Evolutionary conservation across 2,113 vertebrate genomes (phyloP).

Genomic region (Centropus unirufus): DNA sequence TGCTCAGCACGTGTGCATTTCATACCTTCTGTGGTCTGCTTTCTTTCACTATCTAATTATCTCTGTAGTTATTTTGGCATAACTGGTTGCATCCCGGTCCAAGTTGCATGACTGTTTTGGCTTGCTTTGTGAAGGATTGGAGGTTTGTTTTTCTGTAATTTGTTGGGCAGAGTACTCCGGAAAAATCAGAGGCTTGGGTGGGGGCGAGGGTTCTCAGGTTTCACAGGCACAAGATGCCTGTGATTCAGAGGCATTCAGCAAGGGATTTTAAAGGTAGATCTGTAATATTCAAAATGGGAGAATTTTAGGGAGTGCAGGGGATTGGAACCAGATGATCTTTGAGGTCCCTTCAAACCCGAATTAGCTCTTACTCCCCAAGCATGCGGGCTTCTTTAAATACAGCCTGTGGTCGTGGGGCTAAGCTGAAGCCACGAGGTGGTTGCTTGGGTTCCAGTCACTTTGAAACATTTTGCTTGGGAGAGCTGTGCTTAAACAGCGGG

Average conservation of each 20-base stretch:
- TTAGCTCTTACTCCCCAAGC: not conserved
- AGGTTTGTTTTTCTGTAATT: slow-evolving; percentile 68
- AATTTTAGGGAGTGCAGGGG: not conserved
- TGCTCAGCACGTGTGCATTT: slow-evolving; percentile 56
- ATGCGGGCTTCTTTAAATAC: not conserved
- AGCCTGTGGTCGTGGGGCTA: accelerated
- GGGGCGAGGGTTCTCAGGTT: slow-evolving; percentile 63
- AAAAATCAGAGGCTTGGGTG: slow-evolving; percentile 66
- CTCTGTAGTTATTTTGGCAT: slow-evolving; percentile 62
- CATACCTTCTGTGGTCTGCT: slow-evolving; percentile 62
- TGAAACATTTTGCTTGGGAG: not conserved
- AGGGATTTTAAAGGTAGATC: slow-evolving; percentile 50
- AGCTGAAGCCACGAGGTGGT: not conserved
- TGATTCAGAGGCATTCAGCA: slow-evolving; percentile 59
- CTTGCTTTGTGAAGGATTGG: slow-evolving; percentile 60
- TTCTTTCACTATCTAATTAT: slow-evolving; percentile 64
- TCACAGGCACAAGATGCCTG: slow-evolving; percentile 53
- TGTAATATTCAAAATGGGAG: not conserved
- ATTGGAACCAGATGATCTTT: too few relatives aligned
- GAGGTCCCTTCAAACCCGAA: not conserved
- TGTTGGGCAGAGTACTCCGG: slow-evolving; percentile 56
- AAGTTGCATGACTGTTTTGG: slow-evolving; percentile 70
- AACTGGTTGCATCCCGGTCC: slow-evolving; percentile 32
- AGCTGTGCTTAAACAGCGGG: not conserved
- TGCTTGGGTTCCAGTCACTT: not conserved